phyloP scores from a whole-genome alignment of 92 coral and sea anemone genomes.

The Palythoa grandis region DNA sequence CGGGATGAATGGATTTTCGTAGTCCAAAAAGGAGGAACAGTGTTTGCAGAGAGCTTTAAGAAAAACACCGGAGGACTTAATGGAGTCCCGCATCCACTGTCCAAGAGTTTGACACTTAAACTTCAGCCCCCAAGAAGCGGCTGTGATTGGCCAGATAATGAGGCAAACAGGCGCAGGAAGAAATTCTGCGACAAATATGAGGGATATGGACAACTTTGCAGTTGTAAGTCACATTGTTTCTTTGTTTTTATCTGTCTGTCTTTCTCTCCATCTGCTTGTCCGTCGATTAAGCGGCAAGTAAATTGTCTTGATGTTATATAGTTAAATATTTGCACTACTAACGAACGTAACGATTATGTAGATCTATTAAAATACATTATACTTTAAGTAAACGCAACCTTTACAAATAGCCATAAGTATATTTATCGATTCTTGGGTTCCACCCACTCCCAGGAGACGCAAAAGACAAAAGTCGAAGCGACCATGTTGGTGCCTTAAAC shows the following conservation, averaged over 20 bases:
- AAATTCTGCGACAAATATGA: constrained; percentile 77
- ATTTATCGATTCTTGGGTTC: no score
- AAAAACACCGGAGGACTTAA: constrained; percentile 36
- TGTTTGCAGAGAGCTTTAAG: constrained; percentile 65
- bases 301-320: no score
- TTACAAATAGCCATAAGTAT: no score
- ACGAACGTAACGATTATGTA: no score
- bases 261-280: not conserved
- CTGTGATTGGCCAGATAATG: constrained; percentile 68
- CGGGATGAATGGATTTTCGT: constrained; percentile 87
- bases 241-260: not conserved
- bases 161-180: constrained; percentile 54
- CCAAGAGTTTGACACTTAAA: constrained; percentile 49
- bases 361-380: no score
- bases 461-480: no score
- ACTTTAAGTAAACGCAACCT: no score
- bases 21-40: constrained; percentile 60
- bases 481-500: no score
- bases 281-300: not conserved
- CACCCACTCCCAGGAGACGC: no score
- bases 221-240: constrained; percentile 59
- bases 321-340: no score
- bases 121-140: constrained; percentile 37
- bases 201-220: constrained; percentile 72
- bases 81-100: constrained; percentile 58